Percentiles rank a stretch among this genome's conserved stretches.
Conservation (phyloP, 2,888 invertebrate genomes). For the Slavum lentiscoides region DNA sequence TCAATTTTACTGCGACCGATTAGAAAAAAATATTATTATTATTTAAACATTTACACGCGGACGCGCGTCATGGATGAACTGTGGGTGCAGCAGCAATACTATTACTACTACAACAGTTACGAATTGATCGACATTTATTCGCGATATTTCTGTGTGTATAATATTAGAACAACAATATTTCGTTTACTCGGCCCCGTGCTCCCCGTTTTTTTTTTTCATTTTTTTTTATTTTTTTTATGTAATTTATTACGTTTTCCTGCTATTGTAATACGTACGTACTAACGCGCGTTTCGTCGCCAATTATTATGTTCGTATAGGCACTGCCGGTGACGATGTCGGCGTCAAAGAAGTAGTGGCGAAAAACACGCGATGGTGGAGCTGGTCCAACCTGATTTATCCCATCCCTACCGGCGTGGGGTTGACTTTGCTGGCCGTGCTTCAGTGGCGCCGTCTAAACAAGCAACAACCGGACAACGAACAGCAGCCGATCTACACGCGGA, state of each 20-base stretch:
- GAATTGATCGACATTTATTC: slow-evolving; percentile 32
- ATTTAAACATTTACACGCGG: slow-evolving; percentile 37
- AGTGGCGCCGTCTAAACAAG: slow-evolving; percentile 56
- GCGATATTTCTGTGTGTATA: slow-evolving; percentile 44
- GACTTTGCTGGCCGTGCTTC: slow-evolving; percentile 56
- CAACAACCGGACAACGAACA: slow-evolving; percentile 47
- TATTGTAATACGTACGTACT: background rate
- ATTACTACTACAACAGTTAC: background rate
- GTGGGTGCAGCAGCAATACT: background rate
- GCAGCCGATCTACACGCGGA: slow-evolving; percentile 41
- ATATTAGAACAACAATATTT: too few species aligned
- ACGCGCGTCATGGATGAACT: slow-evolving; percentile 51
- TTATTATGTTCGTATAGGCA: slow-evolving; percentile 6
- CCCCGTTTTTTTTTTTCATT: background rate
- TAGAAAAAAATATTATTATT: background rate
- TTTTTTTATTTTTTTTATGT: background rate
- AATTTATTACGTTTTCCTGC: slow-evolving; percentile 9
- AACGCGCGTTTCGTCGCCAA: background rate
- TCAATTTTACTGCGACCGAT: slow-evolving; percentile 19
- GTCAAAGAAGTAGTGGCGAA: slow-evolving; percentile 36
- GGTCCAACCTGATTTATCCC: slow-evolving; percentile 51
- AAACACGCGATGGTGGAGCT: slow-evolving; percentile 48
- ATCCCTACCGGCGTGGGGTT: slow-evolving; percentile 57
- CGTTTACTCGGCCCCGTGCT: too few species aligned
- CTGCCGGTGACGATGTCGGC: background rate